Evolutionary conservation across 1,140 invertebrate species (phyloP).

Genomic region (Ganaspis sp.): DNA sequence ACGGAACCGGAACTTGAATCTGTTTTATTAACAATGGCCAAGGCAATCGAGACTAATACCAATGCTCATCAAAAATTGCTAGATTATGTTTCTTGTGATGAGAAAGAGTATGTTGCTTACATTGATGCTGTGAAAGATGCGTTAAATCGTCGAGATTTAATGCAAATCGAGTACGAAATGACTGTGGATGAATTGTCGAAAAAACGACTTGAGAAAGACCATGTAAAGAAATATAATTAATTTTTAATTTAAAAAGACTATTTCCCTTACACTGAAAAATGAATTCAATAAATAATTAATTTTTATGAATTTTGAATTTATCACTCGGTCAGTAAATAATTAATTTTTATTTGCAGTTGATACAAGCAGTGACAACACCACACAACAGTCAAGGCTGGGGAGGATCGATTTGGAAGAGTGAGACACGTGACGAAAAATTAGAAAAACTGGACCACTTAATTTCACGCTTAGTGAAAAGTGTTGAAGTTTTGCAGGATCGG

Average conservation of each 20-base stretch:
- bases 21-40: conserved; percentile 75
- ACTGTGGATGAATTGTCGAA: conserved; percentile 82
- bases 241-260: conserved; percentile 34
- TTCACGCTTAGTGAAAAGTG: conserved; percentile 77
- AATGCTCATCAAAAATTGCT: conserved; percentile 77
- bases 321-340: no score
- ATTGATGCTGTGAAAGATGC: conserved; percentile 83
- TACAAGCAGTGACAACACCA: conserved; percentile 58
- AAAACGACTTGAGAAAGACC: conserved; percentile 80
- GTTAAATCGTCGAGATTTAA: conserved; percentile 81
- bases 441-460: conserved; percentile 77
- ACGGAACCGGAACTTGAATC: conserved; percentile 76
- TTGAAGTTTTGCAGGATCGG: conserved; percentile 80
- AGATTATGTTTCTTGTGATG: conserved; percentile 75
- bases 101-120: conserved; percentile 84
- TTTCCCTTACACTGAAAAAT: no score
- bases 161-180: conserved; percentile 83
- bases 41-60: conserved; percentile 75
- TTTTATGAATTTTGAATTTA: no score
- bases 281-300: no score
- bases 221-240: conserved; percentile 72
- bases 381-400: conserved; percentile 67
- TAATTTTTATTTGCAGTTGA: conserved; percentile 61
- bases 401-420: conserved; percentile 78
- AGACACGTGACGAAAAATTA: conserved; percentile 78